These are phyloP conservation scores for Pituophis catenifer DNA, from an alignment of 2,113 vertebrate genomes.

Conservation along the genomic window DNA sequence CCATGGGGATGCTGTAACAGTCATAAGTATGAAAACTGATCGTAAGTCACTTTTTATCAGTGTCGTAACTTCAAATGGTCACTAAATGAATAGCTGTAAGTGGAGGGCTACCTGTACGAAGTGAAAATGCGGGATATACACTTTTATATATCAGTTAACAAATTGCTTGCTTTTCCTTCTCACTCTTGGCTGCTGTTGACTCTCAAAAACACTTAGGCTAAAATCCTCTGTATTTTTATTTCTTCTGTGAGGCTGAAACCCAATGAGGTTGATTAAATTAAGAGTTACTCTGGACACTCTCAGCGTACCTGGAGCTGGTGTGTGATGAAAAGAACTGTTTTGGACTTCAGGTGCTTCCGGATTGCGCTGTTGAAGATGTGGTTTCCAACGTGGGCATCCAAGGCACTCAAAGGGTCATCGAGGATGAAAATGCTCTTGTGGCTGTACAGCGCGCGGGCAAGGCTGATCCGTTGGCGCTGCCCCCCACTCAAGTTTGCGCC, in stretches of 20 bases:
- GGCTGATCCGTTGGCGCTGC: constrained; percentile 88
- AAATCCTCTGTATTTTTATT: not conserved
- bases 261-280: not conserved
- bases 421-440: constrained; percentile 86
- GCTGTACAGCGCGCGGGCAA: constrained; percentile 89
- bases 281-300: not conserved
- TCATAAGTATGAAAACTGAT: not conserved
- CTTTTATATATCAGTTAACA: not conserved
- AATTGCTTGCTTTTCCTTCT: not conserved
- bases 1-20: not conserved
- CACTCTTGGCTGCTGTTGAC: not conserved
- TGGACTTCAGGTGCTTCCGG: constrained; percentile 83
- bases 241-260: not conserved
- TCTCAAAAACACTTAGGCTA: not conserved
- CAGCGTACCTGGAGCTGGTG: constrained; percentile 87
- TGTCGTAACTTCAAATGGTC: not conserved
- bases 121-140: not conserved
- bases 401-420: constrained; percentile 91
- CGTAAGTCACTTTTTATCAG: not conserved
- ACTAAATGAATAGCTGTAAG: not conserved
- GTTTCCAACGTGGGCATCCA: constrained; percentile 90
- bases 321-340: constrained; percentile 88
- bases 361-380: constrained; percentile 93
- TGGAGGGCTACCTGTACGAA: not conserved
- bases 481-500: constrained; percentile 91